These are phyloP conservation scores for Otocyon megalotis DNA, from an alignment of 2,113 vertebrate species.

Conservation along the genomic window DNA sequence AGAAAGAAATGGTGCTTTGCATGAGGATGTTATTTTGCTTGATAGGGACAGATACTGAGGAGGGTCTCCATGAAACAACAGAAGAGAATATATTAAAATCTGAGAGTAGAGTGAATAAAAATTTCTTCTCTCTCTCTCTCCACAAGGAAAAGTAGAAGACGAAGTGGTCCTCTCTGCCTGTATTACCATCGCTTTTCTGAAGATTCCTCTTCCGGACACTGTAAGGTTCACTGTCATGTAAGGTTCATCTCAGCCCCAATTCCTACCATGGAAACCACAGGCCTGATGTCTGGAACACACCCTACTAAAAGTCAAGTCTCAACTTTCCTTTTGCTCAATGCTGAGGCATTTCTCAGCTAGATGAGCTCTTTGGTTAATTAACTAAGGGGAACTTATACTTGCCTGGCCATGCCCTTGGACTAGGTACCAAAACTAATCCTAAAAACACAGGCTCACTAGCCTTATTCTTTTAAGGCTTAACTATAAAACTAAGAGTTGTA, in stretches of 20 bases:
- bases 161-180: constrained; percentile 82
- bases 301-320: neutral
- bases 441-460: neutral
- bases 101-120: neutral
- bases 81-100: neutral
- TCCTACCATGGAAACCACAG: neutral
- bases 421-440: neutral
- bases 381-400: neutral
- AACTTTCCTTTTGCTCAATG: neutral
- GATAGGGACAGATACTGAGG: neutral
- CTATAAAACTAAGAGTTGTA: neutral
- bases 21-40: neutral
- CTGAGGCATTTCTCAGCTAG: neutral
- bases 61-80: neutral
- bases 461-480: neutral
- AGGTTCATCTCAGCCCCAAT: neutral
- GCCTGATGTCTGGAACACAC: neutral
- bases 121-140: neutral
- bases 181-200: constrained; percentile 79
- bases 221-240: constrained; percentile 69
- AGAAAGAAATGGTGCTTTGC: neutral
- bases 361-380: neutral
- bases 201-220: constrained; percentile 77
- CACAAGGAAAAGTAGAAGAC: constrained; percentile 77
- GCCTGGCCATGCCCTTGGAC: neutral